Percentiles rank a stretch among this genome's conserved stretches.
phyloP scores from a whole-genome alignment of 30 jellyfish, hydroid and myxozoan genomes.

The Cassiopea andromeda region DNA sequence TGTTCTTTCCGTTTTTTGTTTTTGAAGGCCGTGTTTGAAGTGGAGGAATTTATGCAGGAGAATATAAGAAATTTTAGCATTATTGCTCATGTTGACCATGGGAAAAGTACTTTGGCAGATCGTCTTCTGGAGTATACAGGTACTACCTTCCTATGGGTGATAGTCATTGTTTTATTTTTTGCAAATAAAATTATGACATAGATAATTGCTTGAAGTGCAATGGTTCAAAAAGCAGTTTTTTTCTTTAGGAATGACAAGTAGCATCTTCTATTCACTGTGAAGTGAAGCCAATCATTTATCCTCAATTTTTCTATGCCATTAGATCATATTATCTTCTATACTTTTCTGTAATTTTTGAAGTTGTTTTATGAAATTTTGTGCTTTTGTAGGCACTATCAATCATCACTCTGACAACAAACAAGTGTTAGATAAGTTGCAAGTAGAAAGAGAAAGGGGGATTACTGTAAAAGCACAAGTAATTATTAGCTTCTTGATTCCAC shows the following conservation, averaged over 20 bases:
- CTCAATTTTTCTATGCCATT: too few species aligned
- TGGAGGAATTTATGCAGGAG: slow-evolving; percentile 67
- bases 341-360: neutral
- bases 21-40: slow-evolving; percentile 10
- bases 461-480: slow-evolving; percentile 98
- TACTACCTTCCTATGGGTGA: neutral
- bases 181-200: too few species aligned
- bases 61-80: slow-evolving; percentile 89
- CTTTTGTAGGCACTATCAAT: slow-evolving; percentile 78
- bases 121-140: slow-evolving; percentile 95
- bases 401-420: slow-evolving; percentile 77
- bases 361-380: neutral
- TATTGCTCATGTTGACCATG: slow-evolving; percentile 99
- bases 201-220: neutral
- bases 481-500: neutral
- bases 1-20: neutral
- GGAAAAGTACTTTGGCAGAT: slow-evolving; percentile 98
- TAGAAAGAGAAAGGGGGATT: slow-evolving; percentile 96
- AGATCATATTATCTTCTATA: neutral
- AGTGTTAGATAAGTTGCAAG: slow-evolving; percentile 95
- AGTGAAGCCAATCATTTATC: too few species aligned
- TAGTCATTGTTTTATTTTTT: too few species aligned
- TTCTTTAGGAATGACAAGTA: neutral
- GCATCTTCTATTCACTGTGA: too few species aligned
- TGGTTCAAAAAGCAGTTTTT: neutral